Evolutionary conservation across 2,113 vertebrate genomes (phyloP).

Genomic region (Synodontis membranacea): DNA sequence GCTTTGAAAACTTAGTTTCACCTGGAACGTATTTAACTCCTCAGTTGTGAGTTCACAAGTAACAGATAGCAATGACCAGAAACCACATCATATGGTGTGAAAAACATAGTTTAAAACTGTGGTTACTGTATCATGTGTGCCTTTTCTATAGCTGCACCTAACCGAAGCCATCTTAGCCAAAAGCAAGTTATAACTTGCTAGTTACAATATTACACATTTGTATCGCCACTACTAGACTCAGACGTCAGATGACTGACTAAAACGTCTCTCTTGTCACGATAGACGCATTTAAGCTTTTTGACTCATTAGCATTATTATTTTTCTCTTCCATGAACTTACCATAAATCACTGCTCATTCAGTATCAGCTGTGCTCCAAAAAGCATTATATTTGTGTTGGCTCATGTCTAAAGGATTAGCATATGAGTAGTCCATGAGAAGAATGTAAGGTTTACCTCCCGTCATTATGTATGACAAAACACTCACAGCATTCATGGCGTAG

Average conservation of each 20-base stretch:
- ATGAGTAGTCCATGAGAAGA: background rate
- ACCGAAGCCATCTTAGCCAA: background rate
- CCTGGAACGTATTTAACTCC: background rate
- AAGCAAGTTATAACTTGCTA: background rate
- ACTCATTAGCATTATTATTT: background rate
- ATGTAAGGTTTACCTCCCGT: background rate
- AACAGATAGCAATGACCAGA: background rate
- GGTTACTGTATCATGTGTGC: background rate
- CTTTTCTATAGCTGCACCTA: background rate
- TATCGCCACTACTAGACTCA: background rate
- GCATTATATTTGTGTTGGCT: background rate
- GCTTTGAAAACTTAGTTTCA: background rate
- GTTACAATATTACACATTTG: too few species aligned
- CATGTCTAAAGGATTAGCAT: background rate
- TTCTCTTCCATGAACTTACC: background rate
- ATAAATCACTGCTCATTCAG: background rate
- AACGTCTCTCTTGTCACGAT: background rate
- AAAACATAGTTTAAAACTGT: background rate
- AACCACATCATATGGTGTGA: background rate
- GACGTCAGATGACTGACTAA: background rate
- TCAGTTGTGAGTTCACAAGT: background rate
- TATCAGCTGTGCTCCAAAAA: background rate
- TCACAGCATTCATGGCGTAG: background rate
- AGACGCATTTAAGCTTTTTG: background rate
- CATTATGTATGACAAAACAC: conserved; percentile 13